phyloP scores from a whole-genome alignment of 1,140 invertebrate species.

The Theocolax elegans region DNA sequence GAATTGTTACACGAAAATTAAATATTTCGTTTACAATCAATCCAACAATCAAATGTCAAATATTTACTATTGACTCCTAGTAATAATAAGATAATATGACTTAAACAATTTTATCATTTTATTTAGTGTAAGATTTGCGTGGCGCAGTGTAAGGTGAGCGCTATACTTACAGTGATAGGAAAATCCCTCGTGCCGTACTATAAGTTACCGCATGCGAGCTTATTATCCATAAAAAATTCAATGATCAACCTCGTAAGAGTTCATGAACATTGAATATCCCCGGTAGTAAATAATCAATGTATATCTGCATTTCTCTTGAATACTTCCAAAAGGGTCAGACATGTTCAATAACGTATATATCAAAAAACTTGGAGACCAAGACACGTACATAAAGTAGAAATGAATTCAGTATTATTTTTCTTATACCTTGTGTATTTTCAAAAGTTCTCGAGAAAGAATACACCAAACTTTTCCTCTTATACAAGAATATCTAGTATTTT shows the following conservation, averaged over 20 bases:
- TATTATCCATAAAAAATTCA: slow-evolving; percentile 30
- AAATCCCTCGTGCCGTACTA: slow-evolving; percentile 4
- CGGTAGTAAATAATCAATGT: neutral
- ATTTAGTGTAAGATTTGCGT: too few relatives aligned
- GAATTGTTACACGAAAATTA: too few relatives aligned
- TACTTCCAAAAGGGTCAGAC: neutral
- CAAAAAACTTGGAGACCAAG: neutral
- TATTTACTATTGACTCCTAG: too few relatives aligned
- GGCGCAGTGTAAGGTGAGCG: too few relatives aligned
- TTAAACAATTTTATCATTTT: too few relatives aligned
- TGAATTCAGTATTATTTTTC: neutral
- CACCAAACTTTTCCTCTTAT: neutral
- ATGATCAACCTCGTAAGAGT: slow-evolving; percentile 28
- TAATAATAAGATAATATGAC: too few relatives aligned
- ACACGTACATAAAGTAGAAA: neutral
- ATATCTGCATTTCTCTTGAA: neutral
- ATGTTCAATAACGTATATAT: neutral
- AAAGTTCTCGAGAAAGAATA: neutral
- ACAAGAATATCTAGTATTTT: neutral
- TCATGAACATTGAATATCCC: neutral
- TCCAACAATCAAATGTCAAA: too few relatives aligned
- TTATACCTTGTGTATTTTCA: neutral
- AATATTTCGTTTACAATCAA: too few relatives aligned
- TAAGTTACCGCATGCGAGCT: neutral
- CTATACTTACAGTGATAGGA: neutral